These are phyloP conservation scores for Anoplophora glabripennis DNA, from an alignment of 1,140 invertebrate genomes.

Conservation along the genomic window DNA sequence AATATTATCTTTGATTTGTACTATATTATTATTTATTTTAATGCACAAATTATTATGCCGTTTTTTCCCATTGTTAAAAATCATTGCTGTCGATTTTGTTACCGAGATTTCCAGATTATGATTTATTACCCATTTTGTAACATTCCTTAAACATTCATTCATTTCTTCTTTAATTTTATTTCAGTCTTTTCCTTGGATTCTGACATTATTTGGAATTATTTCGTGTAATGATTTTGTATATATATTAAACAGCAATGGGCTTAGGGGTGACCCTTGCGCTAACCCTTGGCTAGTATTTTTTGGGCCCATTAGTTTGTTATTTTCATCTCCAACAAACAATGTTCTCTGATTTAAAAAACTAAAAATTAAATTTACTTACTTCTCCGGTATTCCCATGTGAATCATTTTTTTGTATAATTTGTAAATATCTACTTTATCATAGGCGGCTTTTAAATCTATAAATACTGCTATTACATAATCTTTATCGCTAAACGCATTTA, in stretches of 20 bases:
- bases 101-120: slow-evolving; percentile 3
- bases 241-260: slow-evolving; percentile 15
- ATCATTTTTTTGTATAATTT: slow-evolving; percentile 9
- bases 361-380: slow-evolving; percentile 6
- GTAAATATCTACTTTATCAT: slow-evolving; percentile 9
- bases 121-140: background rate
- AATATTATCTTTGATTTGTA: slow-evolving; percentile 2
- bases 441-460: slow-evolving; percentile 18
- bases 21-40: background rate
- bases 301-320: slow-evolving; percentile 3
- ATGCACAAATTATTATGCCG: background rate
- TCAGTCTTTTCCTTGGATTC: background rate
- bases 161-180: background rate
- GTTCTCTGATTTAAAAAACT: background rate
- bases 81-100: background rate
- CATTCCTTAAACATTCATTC: background rate
- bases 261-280: slow-evolving; percentile 21
- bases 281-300: background rate
- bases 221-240: slow-evolving; percentile 8
- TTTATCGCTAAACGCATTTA: slow-evolving; percentile 5
- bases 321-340: slow-evolving; percentile 5
- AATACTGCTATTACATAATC: slow-evolving; percentile 7
- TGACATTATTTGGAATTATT: slow-evolving; percentile 9
- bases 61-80: slow-evolving; percentile 4
- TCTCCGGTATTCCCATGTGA: background rate